Conservation (phyloP, 37 sponge, comb jelly and placozoan species). For the Bolinopsis microptera region DNA sequence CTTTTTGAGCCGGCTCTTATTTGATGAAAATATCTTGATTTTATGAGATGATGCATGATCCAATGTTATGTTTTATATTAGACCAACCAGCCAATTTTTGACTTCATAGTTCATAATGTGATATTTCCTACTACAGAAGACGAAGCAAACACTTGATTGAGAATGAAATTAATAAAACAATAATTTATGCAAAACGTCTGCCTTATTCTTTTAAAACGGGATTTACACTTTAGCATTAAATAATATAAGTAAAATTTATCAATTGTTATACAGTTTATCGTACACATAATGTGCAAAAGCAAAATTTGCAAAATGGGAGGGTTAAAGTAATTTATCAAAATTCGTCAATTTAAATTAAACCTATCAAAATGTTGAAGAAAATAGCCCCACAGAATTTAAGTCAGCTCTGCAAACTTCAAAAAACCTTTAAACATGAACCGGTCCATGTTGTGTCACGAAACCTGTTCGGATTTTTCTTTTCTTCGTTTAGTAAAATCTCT, state of each 20-base stretch:
- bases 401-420: neutral
- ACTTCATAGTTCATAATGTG: too few relatives aligned
- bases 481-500: slow-evolving; percentile 1
- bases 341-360: neutral
- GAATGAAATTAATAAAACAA: neutral
- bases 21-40: neutral
- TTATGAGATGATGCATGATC: neutral
- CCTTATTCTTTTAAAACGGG: neutral
- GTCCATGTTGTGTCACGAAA: neutral
- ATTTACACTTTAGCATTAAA: neutral
- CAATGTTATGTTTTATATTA: neutral
- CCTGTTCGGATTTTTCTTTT: neutral
- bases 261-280: neutral
- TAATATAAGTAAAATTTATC: neutral
- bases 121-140: neutral
- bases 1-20: neutral
- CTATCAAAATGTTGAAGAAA: neutral
- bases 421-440: neutral
- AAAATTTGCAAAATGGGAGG: neutral
- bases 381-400: neutral
- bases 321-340: neutral
- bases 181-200: neutral
- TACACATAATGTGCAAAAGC: neutral
- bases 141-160: neutral
- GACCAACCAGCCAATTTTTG: too few relatives aligned